Evolutionary conservation across 2,113 vertebrate genomes (phyloP).

Genomic region (Hemichromis elongatus): DNA sequence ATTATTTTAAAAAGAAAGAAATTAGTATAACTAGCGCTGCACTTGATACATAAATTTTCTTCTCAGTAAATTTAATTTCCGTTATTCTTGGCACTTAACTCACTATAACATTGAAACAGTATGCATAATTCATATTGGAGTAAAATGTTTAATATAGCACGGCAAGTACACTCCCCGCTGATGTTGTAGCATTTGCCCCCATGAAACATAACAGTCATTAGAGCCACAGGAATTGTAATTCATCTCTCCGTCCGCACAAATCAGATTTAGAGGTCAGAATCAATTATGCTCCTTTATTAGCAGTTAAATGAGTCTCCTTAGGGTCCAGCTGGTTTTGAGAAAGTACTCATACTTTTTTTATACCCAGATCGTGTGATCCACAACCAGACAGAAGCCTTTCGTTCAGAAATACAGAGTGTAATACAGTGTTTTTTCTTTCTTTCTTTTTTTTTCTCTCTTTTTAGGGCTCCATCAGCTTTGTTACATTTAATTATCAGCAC

Average conservation of each 20-base stretch:
- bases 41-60: background rate
- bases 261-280: constrained; percentile 39
- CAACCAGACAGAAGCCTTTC: background rate
- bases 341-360: background rate
- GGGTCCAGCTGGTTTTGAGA: background rate
- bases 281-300: background rate
- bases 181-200: background rate
- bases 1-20: background rate
- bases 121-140: constrained; percentile 28
- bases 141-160: constrained; percentile 7
- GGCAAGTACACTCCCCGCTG: background rate
- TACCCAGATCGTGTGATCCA: background rate
- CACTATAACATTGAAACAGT: constrained; percentile 11
- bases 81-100: constrained; percentile 8
- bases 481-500: background rate
- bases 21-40: background rate
- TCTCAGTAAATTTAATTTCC: constrained; percentile 8
- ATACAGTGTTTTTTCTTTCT: background rate
- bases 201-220: constrained; percentile 31
- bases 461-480: background rate
- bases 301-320: constrained; percentile 14
- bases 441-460: background rate
- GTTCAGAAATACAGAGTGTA: background rate
- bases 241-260: constrained; percentile 19
- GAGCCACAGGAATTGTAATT: constrained; percentile 20